A percentile compares a stretch with the other conserved stretches of the same genome.
These are phyloP conservation scores for Falco novaeseelandiae DNA, from an alignment of 2,797 vertebrate species.

Conservation along the genomic window DNA sequence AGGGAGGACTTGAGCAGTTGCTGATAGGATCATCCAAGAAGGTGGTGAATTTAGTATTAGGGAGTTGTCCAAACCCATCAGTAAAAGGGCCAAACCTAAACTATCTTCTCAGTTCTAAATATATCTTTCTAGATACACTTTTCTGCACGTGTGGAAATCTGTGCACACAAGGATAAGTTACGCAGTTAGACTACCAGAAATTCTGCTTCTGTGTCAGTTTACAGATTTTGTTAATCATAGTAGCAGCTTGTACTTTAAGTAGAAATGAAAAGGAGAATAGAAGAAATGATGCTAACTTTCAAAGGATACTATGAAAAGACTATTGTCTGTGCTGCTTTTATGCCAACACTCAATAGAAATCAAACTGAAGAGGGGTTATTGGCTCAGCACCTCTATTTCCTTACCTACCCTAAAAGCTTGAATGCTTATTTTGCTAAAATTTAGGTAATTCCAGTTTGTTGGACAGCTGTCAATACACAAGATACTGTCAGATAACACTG, in stretches of 20 bases:
- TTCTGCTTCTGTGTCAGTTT: neutral
- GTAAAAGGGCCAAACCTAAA: neutral
- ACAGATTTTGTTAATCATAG: neutral
- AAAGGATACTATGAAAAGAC: neutral
- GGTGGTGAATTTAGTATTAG: neutral
- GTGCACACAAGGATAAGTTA: neutral
- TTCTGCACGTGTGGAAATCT: neutral
- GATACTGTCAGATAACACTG: neutral
- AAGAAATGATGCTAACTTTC: neutral
- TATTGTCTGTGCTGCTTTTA: neutral
- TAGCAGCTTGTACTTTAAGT: neutral
- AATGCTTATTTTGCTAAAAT: neutral
- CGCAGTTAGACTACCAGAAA: neutral
- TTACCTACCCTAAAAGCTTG: neutral
- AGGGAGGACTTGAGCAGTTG: neutral
- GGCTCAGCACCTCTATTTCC: neutral
- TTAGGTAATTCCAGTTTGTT: slow-evolving; percentile 3
- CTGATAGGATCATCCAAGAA: neutral
- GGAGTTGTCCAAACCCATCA: neutral
- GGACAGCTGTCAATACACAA: slow-evolving; percentile 9
- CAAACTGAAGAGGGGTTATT: neutral
- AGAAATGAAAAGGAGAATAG: neutral
- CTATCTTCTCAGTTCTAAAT: neutral
- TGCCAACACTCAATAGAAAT: neutral
- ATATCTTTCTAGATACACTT: neutral